Evolutionary conservation across 2,797 vertebrate genomes (phyloP).

Genomic region (Macroramphosus scolopax): DNA sequence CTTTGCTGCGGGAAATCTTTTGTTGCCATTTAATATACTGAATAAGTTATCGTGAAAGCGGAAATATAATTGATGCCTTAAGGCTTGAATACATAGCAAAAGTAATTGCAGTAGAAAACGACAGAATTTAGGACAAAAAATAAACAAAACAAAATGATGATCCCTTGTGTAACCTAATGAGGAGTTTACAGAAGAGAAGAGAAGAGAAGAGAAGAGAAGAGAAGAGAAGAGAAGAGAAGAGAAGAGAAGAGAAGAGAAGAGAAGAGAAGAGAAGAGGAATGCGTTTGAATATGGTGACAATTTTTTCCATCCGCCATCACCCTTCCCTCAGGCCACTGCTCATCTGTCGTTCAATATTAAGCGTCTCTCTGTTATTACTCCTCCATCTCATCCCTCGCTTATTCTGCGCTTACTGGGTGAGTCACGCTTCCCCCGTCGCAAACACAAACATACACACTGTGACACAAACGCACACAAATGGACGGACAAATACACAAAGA

Average conservation of each 20-base stretch:
- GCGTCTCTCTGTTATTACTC: slow-evolving; percentile 54
- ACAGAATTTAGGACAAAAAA: neutral
- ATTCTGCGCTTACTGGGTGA: slow-evolving; percentile 45
- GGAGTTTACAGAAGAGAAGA: neutral
- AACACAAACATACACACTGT: slow-evolving; percentile 38
- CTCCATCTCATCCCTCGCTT: slow-evolving; percentile 56
- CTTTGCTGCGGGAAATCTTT: too few species aligned
- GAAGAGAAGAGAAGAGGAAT: slow-evolving; percentile 5
- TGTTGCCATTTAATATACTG: neutral
- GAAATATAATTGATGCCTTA: neutral
- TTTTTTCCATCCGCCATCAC: slow-evolving; percentile 37
- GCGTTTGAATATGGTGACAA: slow-evolving; percentile 27
- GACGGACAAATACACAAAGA: slow-evolving; percentile 16
- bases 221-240: neutral
- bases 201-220: neutral
- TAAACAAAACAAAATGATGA: slow-evolving; percentile 7
- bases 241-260: too few species aligned
- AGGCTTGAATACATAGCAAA: neutral
- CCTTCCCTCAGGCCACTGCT: slow-evolving; percentile 42
- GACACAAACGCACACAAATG: slow-evolving; percentile 22
- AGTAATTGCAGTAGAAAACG: neutral
- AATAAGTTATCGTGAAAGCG: neutral
- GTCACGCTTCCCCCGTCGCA: slow-evolving; percentile 42
- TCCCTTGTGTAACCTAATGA: slow-evolving; percentile 7
- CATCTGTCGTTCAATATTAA: slow-evolving; percentile 72